Conservation (phyloP, 1,140 invertebrate species). For the Drosophila ogumai region DNA sequence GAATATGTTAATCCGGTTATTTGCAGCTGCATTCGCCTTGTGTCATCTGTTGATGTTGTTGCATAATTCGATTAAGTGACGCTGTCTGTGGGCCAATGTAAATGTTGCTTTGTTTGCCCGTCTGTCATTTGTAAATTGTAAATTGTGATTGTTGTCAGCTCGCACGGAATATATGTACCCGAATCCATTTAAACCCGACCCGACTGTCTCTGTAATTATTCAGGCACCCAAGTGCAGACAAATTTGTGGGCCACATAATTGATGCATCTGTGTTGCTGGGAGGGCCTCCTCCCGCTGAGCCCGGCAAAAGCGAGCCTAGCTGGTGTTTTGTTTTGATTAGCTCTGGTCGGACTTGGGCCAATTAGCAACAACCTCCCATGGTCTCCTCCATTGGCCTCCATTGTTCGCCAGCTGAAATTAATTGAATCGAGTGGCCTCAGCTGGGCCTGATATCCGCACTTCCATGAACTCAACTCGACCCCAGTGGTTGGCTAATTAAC, state of each 20-base stretch:
- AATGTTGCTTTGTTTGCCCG: constrained; percentile 67
- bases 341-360: constrained; percentile 60
- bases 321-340: constrained; percentile 73
- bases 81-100: constrained; percentile 42
- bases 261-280: constrained; percentile 56
- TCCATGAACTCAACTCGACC: constrained; percentile 42
- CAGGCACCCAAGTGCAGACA: constrained; percentile 63
- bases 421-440: constrained; percentile 78
- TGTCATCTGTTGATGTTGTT: constrained; percentile 52
- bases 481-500: constrained; percentile 35
- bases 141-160: constrained; percentile 57
- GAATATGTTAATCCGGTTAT: constrained; percentile 76
- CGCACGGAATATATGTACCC: neutral
- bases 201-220: constrained; percentile 50
- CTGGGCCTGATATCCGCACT: constrained; percentile 59
- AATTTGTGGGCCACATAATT: constrained; percentile 76
- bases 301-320: constrained; percentile 52
- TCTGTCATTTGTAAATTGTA: constrained; percentile 51
- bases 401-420: constrained; percentile 75
- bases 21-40: constrained; percentile 48
- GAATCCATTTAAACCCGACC: neutral
- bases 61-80: constrained; percentile 79
- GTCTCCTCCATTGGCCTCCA: constrained; percentile 45
- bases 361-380: constrained; percentile 55
- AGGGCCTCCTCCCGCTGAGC: neutral